phyloP scores from a whole-genome alignment of 2,113 vertebrate species.

The Passerina amoena region DNA sequence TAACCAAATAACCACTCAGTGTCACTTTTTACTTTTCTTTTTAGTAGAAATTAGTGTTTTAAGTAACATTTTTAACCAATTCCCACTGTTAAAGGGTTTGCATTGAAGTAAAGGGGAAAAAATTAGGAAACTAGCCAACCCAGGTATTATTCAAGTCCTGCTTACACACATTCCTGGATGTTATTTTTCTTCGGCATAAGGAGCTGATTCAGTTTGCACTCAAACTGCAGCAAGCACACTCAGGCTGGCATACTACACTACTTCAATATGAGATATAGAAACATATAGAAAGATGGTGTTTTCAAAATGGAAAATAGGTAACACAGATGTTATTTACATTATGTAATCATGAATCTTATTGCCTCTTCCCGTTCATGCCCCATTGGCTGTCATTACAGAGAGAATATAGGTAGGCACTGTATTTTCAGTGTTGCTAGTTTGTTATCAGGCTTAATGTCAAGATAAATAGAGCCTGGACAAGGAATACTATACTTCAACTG shows the following conservation, averaged over 20 bases:
- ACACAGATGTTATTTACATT: conserved; percentile 53
- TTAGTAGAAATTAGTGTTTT: conserved; percentile 10
- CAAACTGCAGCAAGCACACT: background rate
- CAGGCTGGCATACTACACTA: background rate
- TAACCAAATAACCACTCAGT: background rate
- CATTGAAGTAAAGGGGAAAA: background rate
- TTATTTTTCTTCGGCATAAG: background rate
- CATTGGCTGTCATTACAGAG: conserved; percentile 39
- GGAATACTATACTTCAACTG: background rate
- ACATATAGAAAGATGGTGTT: conserved; percentile 48
- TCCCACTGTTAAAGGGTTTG: background rate
- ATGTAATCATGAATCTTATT: conserved; percentile 65
- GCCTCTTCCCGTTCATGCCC: conserved; percentile 37
- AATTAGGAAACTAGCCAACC: background rate
- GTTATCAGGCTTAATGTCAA: conserved; percentile 25
- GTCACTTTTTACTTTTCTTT: background rate
- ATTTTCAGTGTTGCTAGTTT: conserved; percentile 56
- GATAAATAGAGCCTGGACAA: background rate
- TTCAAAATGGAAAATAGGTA: conserved; percentile 60
- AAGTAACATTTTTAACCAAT: background rate
- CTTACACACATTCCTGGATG: background rate
- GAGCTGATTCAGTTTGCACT: background rate
- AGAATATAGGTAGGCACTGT: conserved; percentile 31
- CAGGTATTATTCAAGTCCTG: background rate
- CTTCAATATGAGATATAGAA: conserved; percentile 2